phyloP scores from a whole-genome alignment of 2,888 invertebrate genomes.

The Ametastegia equiseti region DNA sequence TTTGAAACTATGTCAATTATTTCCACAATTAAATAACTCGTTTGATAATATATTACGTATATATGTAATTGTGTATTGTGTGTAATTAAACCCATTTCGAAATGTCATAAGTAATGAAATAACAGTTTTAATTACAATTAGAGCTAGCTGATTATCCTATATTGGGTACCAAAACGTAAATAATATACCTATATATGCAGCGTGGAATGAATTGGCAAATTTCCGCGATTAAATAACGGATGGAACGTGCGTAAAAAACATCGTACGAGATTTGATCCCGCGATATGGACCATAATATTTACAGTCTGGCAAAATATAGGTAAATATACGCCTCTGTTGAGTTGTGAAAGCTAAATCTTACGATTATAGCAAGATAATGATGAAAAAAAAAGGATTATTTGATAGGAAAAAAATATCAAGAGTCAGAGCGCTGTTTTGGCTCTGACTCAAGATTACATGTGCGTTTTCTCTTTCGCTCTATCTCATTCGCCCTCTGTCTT shows the following conservation, averaged over 20 bases:
- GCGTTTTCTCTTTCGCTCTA: neutral
- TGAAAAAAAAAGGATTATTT: too few relatives aligned
- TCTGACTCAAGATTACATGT: neutral
- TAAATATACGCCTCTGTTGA: neutral
- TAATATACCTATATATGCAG: neutral
- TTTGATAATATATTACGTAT: too few relatives aligned
- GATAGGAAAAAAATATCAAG: neutral
- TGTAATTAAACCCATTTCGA: too few relatives aligned
- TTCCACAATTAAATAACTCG: too few relatives aligned
- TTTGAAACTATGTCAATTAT: too few relatives aligned
- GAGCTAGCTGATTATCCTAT: too few relatives aligned
- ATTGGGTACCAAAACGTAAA: too few relatives aligned
- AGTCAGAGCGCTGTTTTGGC: neutral
- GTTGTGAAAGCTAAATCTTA: neutral
- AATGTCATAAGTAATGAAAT: too few relatives aligned
- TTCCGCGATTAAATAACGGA: neutral
- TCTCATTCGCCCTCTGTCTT: neutral
- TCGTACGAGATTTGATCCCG: neutral
- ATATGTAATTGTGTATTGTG: too few relatives aligned
- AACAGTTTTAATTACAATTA: too few relatives aligned
- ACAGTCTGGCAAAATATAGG: neutral
- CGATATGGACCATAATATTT: conserved; percentile 1
- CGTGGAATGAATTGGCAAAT: neutral
- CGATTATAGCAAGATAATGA: neutral
- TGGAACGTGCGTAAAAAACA: neutral